Evolutionary conservation across 2,113 vertebrate species (phyloP), one percentile per base, ranked within the genome.

Genomic region (Oceanodroma tethys): DNA sequence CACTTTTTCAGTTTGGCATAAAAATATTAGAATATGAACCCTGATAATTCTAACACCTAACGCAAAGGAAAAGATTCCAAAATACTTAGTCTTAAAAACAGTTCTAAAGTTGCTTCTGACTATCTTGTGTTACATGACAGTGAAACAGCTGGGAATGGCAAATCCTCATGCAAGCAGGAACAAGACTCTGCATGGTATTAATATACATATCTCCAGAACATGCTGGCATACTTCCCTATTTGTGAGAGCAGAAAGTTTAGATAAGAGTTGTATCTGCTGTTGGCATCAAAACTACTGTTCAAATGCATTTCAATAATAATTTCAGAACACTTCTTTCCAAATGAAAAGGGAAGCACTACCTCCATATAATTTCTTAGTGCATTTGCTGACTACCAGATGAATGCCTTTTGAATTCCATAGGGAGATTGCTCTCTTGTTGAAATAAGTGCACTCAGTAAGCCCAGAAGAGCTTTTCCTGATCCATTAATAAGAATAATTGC

Each of bases 401-500:
- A 90, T 78, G 86, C 71, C 89, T 96, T 88, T 80, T 76, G 91
- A 97, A 95, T 80, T 90, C 96, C 60, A 17, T 23, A 72, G 89
- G 96, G 96, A 96, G 83, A 80, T 59, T 0, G 0, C 26, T 66
- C 50, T 42, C 94, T 91, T 87, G 73, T 89, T 90, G 84, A 93
- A 95, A 82, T 96, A 91, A 96, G 81, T 95, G 95, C 89, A 91
- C 94, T 97, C 84, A 76, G 6, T 62, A 88, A 91, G 81, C 80
- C 84, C 95, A 80, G 79, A 87, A 95, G 89, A 95, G 96, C 93
- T 95, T 97, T 95, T 91, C 95, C 73, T 47, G 84, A 76, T 94
- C 78, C 89, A 47, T 89, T 95, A 97, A 97, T 97, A 92, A 76
- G 88, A 86, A 70, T 91, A 95, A 94, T 92, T 96, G n/a, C 42